phyloP scores from a whole-genome alignment of 2,113 vertebrate genomes.

The Butastur rufipennis region DNA sequence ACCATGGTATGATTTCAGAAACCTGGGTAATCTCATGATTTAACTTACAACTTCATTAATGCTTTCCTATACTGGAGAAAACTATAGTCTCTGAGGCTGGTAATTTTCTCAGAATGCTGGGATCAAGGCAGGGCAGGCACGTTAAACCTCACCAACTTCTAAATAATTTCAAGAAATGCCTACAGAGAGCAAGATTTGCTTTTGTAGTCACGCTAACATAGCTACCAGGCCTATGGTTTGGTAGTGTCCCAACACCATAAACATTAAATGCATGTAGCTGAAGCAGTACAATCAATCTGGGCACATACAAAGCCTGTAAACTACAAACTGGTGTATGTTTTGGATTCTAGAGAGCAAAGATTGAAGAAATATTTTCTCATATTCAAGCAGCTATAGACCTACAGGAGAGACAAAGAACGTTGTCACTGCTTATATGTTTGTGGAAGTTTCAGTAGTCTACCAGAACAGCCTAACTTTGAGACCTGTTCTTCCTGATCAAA shows the following conservation, averaged over 20 bases:
- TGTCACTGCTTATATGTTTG: background rate
- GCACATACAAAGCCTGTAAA: background rate
- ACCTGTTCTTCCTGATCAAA: background rate
- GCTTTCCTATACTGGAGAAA: background rate
- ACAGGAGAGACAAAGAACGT: background rate
- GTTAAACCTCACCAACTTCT: background rate
- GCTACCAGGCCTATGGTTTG: background rate
- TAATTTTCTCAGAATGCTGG: background rate
- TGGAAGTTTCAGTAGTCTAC: background rate
- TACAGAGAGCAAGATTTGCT: background rate
- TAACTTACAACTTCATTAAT: background rate
- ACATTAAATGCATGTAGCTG: background rate
- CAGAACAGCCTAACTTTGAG: background rate
- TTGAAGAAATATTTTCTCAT: background rate
- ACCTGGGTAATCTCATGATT: background rate
- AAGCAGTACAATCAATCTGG: background rate
- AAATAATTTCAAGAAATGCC: background rate
- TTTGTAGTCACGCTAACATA: background rate
- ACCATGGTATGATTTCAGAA: background rate
- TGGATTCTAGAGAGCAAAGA: background rate
- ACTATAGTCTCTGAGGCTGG: background rate
- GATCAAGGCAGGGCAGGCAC: rapidly evolving
- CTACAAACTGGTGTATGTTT: background rate
- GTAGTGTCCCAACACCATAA: background rate
- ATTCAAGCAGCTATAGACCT: background rate